Base-by-base conservation (phyloP, 2,888 invertebrate species). In the Gari tellinella region DNA sequence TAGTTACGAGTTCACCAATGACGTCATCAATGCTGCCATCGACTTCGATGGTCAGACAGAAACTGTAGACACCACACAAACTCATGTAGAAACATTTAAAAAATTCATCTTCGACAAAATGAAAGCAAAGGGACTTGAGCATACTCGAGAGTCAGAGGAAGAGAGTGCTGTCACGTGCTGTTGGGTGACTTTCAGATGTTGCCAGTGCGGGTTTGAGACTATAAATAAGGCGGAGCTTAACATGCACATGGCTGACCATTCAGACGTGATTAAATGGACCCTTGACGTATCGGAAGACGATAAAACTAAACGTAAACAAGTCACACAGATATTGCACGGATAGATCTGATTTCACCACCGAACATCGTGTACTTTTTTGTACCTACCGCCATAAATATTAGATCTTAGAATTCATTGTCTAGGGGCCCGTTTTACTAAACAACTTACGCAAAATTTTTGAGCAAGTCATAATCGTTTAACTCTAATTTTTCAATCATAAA, bases 181-280 rank as follows among this genome's bases (percentile, higher is more conserved):
- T 73, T 87, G 90, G 83, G 89, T 91, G 14, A 88, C 89, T 0
- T 91, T 91, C 61, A 72, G 90, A 7, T 91, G 91, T 68, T 91
- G 91, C 60, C 90, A 91, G 85, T 91, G 91, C 80, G 90, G 90
- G 19, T 91, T 88, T 77, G 91, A 91, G 75, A 89, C 90, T 25
- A 86, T 88, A 17, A 86, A 89, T 74, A 90, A 90, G 62, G 84
- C 87, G 5, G 85, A 86, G 46, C 82, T 91, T 17, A 89, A 89
- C 62, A 73, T 83, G 48, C 91, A 91, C 67, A 91, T 91, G 91
- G 87, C 86, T 38, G 72, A 73, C 17, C 91, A 91, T 55, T 85
- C 86, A 21, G 91, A 90, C 61, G 86, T 90, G 38, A 90, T 90
- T 37, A 82, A 88, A 62, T 84, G 86, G 77, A 88, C 90, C 4